A percentile compares a stretch with the other conserved stretches of the same genome.
Conservation (phyloP, 1,140 invertebrate species). For the Lepidurus apus region DNA sequence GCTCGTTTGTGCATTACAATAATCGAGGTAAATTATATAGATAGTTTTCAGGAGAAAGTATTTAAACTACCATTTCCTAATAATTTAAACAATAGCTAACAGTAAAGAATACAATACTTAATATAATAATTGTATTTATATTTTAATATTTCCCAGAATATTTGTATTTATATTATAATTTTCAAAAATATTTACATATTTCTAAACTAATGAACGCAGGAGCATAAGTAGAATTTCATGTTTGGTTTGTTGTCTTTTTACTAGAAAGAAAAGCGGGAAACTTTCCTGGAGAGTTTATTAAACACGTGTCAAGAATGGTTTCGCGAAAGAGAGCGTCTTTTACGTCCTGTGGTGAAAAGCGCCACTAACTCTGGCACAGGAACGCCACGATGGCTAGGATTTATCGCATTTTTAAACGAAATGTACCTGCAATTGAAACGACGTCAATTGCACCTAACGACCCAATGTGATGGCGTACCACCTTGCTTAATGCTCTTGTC, state of each 20-base stretch:
- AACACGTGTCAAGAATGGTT: slow-evolving; percentile 87
- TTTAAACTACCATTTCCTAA: no score
- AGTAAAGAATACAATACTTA: no score
- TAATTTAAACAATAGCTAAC: no score
- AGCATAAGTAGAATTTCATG: no score
- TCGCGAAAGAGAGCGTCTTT: slow-evolving; percentile 62
- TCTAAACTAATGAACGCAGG: no score
- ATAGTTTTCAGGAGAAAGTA: no score
- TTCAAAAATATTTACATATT: no score
- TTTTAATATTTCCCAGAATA: no score
- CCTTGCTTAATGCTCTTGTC: slow-evolving; percentile 68
- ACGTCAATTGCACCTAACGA: slow-evolving; percentile 61
- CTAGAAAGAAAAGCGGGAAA: slow-evolving; percentile 73
- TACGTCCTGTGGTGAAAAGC: slow-evolving; percentile 39
- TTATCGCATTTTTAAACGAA: slow-evolving; percentile 81
- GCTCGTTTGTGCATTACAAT: slow-evolving; percentile 75
- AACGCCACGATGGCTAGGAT: slow-evolving; percentile 65
- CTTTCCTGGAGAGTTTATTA: slow-evolving; percentile 77
- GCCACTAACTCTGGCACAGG: slow-evolving; percentile 39
- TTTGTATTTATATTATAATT: no score
- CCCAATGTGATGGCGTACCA: slow-evolving; percentile 56
- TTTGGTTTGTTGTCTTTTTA: slow-evolving; percentile 23
- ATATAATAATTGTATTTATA: no score
- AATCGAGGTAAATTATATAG: slow-evolving; percentile 57
- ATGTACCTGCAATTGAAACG: slow-evolving; percentile 77